These are phyloP conservation scores for Mirza zaza DNA, from an alignment of 2,113 vertebrate genomes.

Conservation along the genomic window DNA sequence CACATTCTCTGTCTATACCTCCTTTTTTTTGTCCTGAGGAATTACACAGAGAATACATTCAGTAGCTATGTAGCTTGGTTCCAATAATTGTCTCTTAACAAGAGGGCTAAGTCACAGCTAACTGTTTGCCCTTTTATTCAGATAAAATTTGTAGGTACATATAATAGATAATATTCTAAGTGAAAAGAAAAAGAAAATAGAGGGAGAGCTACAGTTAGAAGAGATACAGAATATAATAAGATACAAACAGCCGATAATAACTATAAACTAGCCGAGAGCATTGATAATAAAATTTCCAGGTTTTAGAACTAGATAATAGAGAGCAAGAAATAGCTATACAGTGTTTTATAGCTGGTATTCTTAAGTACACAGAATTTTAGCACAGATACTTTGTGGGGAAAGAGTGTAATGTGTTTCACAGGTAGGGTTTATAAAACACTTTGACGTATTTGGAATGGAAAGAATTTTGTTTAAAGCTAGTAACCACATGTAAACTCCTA, in stretches of 20 bases:
- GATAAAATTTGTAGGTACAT: neutral
- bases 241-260: neutral
- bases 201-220: neutral
- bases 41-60: neutral
- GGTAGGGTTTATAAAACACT: neutral
- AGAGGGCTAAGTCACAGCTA: neutral
- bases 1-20: neutral
- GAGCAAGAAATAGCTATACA: neutral
- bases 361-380: neutral
- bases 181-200: neutral
- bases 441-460: neutral
- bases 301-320: neutral
- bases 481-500: neutral
- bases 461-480: conserved; percentile 23
- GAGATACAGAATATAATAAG: neutral
- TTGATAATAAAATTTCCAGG: neutral
- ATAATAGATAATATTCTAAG: neutral
- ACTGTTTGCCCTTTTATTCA: neutral
- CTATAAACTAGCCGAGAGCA: neutral
- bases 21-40: neutral
- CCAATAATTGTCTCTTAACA: neutral
- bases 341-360: neutral
- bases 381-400: neutral
- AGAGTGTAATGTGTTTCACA: neutral
- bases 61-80: neutral